Percentiles rank a stretch among this genome's conserved stretches.
Conservation (phyloP, 35 echinoderm and acorn worm species). For the Acanthaster planci region DNA sequence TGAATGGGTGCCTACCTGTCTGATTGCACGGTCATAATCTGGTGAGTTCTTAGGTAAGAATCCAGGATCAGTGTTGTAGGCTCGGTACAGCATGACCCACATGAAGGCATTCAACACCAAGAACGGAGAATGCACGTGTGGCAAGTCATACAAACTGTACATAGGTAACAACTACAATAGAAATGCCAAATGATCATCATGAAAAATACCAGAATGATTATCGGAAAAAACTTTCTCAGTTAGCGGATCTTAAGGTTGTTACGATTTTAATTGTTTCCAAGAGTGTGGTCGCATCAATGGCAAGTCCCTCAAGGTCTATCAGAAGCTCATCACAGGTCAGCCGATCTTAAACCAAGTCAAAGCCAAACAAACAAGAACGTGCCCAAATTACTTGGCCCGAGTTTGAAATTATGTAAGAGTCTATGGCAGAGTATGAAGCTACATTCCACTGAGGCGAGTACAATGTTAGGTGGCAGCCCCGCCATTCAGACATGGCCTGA, state of each 20-base stretch:
- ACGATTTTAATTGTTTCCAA: too few species aligned
- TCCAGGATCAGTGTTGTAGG: constrained; percentile 84
- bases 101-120: constrained; percentile 75
- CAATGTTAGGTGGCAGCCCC: too few species aligned
- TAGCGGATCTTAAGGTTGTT: background rate
- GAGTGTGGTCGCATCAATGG: too few species aligned
- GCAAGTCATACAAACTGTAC: constrained; percentile 68
- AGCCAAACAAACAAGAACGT: too few species aligned
- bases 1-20: constrained; percentile 62
- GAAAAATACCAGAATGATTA: background rate
- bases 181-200: background rate
- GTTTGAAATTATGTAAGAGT: too few species aligned
- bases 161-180: constrained; percentile 62
- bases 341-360: too few species aligned
- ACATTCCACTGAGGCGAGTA: too few species aligned
- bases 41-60: constrained; percentile 76
- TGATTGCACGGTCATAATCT: constrained; percentile 89
- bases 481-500: too few species aligned
- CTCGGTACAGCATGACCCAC: constrained; percentile 86
- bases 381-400: too few species aligned
- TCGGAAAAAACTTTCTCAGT: background rate
- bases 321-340: too few species aligned
- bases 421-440: too few species aligned
- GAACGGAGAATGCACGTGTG: constrained; percentile 74
- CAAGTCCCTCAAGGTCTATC: too few species aligned